A percentile compares a stretch with the other conserved stretches of the same genome.
phyloP scores from a whole-genome alignment of 2,797 vertebrate species.

The Thamnophis elegans region DNA sequence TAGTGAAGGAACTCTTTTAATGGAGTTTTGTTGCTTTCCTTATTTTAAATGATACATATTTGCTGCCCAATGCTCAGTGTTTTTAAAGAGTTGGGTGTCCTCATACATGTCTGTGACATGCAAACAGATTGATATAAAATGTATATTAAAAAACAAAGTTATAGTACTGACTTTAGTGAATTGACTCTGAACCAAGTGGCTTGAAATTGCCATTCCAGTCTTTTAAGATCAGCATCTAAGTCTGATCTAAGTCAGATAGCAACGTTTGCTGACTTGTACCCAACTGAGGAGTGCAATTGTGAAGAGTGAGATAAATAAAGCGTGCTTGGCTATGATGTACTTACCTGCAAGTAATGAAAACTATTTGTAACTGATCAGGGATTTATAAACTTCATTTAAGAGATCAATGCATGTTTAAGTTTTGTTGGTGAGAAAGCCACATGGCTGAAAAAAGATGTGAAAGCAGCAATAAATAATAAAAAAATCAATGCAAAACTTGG shows the following conservation, averaged over 20 bases:
- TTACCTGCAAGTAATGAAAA: conserved; percentile 16
- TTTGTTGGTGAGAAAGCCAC: conserved; percentile 25
- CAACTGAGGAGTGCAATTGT: background rate
- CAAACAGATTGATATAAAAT: background rate
- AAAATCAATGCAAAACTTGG: conserved; percentile 38
- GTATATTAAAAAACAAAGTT: background rate
- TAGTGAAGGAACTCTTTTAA: background rate
- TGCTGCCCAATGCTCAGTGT: background rate
- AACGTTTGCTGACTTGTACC: conserved; percentile 4
- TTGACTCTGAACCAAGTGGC: background rate
- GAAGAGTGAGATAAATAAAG: conserved; percentile 24
- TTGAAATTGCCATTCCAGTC: background rate
- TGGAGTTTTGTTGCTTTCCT: background rate
- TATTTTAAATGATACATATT: background rate
- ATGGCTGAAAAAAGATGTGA: conserved; percentile 23
- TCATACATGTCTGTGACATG: background rate
- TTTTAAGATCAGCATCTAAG: background rate
- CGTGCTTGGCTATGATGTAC: background rate
- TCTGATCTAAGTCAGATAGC: conserved; percentile 1
- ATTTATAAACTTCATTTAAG: conserved; percentile 16
- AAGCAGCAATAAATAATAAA: conserved; percentile 37
- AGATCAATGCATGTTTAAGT: background rate
- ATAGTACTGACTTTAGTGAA: background rate
- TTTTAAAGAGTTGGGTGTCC: background rate
- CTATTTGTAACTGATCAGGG: conserved; percentile 24